Base-by-base conservation (phyloP, 2,888 invertebrate species). In the Catocala nupta region DNA sequence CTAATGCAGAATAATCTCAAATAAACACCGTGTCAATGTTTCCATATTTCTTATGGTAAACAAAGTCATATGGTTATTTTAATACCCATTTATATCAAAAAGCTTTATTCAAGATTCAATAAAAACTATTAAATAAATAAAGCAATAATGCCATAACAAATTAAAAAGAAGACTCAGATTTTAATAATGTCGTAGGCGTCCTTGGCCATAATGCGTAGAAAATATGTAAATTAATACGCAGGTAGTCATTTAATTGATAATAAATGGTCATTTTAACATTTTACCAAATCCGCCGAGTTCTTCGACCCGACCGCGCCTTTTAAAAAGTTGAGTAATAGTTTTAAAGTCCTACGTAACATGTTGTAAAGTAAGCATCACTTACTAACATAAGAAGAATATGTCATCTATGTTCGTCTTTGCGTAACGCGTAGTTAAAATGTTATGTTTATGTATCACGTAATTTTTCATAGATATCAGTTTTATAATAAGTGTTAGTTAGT, bases 211-310 rank as follows among this genome's bases (percentile, higher is more conserved):
- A 52, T 54, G 49, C 60, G 58, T 60, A 48, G 55, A 63, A 70
- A 72, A 70, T 66, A 75, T 75, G 72, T 47, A 49, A 71, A 68
- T 39, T 8, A 33, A 36, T 45, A 48, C 49, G 33, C 11, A 9
- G 36, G 51, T 51, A 36, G 54, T 48, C 43, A 25, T 61, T 47
- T 34, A 2, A 34, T 55, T 10, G 59, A 50, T 55, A 61, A 53
- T 25, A 54, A 65, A 53, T 47, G 52, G 42, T 8, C 36, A 54
- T 68, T 68, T 52, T 57, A 64, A 66, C 63, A 66, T 39, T 58
- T 65, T 45, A 54, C 43, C 52, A 61, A 65, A 65, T 56, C 48
- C 42, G 59, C 44, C 54, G 45, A 64, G 53, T 63, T 63, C 16
- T 10, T 34, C 33, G 49, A 53, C 36, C 43, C 39, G 12, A 1